phyloP scores from a whole-genome alignment of 2,888 invertebrate species.

The Drosophila picticornis region DNA sequence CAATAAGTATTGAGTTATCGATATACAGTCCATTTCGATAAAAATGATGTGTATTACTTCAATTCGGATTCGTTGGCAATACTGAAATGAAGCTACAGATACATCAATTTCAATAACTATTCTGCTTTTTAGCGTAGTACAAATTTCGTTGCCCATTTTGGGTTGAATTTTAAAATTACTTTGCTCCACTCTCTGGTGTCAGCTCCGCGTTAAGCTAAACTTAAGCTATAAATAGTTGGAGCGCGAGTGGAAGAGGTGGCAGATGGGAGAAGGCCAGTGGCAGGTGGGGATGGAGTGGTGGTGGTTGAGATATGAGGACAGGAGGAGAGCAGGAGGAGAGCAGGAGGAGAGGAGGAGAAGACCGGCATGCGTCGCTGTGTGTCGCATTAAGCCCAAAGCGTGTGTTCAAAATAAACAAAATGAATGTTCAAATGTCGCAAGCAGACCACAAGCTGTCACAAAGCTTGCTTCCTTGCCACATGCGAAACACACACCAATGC shows the following conservation, averaged over 20 bases:
- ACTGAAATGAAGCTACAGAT: not conserved
- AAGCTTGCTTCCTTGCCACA: constrained; percentile 59
- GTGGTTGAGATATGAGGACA: not conserved
- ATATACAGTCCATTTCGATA: not conserved
- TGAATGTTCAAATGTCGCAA: constrained; percentile 79
- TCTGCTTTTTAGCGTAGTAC: not conserved
- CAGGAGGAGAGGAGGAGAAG: not conserved
- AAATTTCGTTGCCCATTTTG: no score
- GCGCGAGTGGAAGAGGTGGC: not conserved
- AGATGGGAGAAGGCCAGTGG: not conserved
- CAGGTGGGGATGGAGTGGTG: not conserved
- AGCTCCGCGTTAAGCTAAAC: not conserved
- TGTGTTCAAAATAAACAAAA: constrained; percentile 76
- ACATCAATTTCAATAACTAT: not conserved
- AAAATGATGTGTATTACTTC: not conserved
- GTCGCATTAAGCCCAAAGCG: constrained; percentile 66
- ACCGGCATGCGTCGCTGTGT: constrained; percentile 44
- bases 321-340: not conserved
- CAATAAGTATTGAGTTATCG: not conserved
- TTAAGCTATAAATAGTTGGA: not conserved
- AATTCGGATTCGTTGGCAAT: not conserved
- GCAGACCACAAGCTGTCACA: constrained; percentile 83
- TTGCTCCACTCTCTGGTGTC: not conserved
- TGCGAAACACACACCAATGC: constrained; percentile 10
- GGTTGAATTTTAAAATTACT: not conserved